Evolutionary conservation across 2,888 invertebrate species (phyloP), one percentile per base, ranked within the genome.

Genomic region (Copidosoma aretas): DNA sequence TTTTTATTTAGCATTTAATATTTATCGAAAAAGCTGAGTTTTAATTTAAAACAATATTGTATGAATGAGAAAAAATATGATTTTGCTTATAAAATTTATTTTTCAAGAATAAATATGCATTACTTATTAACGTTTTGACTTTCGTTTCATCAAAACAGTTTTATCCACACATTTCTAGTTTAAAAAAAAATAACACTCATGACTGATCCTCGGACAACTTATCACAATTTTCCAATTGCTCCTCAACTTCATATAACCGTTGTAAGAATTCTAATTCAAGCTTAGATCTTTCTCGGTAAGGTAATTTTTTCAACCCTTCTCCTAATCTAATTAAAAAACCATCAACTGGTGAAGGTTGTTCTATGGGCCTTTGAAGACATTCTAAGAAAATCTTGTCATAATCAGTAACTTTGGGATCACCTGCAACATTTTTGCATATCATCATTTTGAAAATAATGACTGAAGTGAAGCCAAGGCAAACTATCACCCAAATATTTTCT

Each of bases 281-380:
- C 32, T 61, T 67, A 25, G 67, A 61, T 51, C 61, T 46, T 39
- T 56, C 39, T 61, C 25, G 43, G n/a, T 67, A 61, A 19, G 60
- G 66, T 25, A 67, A 25, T 49, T 39, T 67, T 67, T 51, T 67
- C 25, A 67, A 61, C 3, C 66, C 61, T 61, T 67, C 66, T 5
- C 66, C 57, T 51, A 67, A 51, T 51, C 53, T 46, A 14, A 60
- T 12, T 41, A 67, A 52, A 67, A 67, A 67, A 17, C 67, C 67
- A 67, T 67, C 67, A 25, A 67, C 57, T 25, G 67, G 67, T 22
- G 52, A 67, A 52, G 61, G 67, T 41, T 62, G 61, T 32, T 67
- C 57, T 19, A 61, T 62, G 24, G 66, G 61, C 52, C 61, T 67
- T 52, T 61, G 49, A 1, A 67, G 24, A 43, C 49, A 61, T 19